Evolutionary conservation across 2,113 vertebrate genomes (phyloP), one percentile per base, ranked within the genome.

Genomic region (Sceloporus undulatus): DNA sequence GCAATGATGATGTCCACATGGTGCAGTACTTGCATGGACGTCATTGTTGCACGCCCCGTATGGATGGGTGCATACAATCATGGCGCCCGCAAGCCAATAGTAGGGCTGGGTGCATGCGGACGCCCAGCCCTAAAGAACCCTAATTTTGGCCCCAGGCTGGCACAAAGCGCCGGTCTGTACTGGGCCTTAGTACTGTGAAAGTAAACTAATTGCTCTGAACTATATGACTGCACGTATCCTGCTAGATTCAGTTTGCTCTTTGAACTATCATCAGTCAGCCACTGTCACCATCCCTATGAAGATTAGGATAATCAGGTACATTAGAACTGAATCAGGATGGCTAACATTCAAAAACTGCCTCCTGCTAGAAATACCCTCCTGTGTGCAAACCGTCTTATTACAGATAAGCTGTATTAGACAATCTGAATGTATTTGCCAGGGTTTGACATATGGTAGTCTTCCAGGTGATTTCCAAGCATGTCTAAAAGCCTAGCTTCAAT

Each of bases 371-470:
- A 48, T 48, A 48, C 48, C 48, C 48, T 48, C 48, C 48, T 48
- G 48, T 7, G 7, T 48, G 48, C 48, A 48, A 48, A 48, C 48
- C 7, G 48, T 48, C 7, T 48, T 48, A 48, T 14, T 81, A 29
- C 62, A 38, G 85, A 84, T 42, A 86, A 84, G 85, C 87, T 42
- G 52, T 9, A 18, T 85, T 89, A 56, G 38, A 34, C 34, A 82
- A 65, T 82, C 29, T 84, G 70, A 68, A 79, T 84, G 86, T 75
- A 83, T 89, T 86, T 76, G 40, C 48, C 90, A 90, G 25, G 62
- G 79, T 82, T 90, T 68, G 77, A 80, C 65, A 74, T n/a, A 25
- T 27, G 52, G 84, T 94, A 85, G 89, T 38, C 42, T 88, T 73
- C 77, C 89, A 85, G 52, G 85, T 0, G 0, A 91, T 56, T 29